Evolutionary conservation across 2,888 invertebrate species (phyloP).

Genomic region (Dryobota labecula): DNA sequence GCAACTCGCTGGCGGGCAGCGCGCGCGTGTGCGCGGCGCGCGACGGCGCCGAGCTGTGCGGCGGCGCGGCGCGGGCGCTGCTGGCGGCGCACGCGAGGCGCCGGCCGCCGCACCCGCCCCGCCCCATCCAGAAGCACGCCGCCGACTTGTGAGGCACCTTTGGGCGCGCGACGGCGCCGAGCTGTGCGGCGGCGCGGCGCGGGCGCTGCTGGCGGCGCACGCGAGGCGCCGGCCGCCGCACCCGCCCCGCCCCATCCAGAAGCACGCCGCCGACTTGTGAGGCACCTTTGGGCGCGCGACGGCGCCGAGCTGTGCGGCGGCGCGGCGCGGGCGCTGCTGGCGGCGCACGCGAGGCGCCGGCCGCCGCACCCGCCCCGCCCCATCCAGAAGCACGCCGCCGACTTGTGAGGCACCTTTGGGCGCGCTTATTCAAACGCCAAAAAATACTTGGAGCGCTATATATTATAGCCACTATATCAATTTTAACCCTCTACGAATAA

Average conservation of each 20-base stretch:
- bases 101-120: slow-evolving; percentile 50
- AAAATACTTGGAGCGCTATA: not conserved
- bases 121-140: slow-evolving; percentile 71
- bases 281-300: slow-evolving; percentile 87
- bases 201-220: slow-evolving; percentile 76
- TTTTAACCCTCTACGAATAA: not conserved
- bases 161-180: slow-evolving; percentile 91
- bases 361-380: slow-evolving; percentile 54
- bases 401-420: slow-evolving; percentile 62
- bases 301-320: slow-evolving; percentile 88
- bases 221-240: slow-evolving; percentile 59
- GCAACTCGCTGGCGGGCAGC: slow-evolving; percentile 90
- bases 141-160: slow-evolving; percentile 35
- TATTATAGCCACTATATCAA: not conserved
- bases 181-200: slow-evolving; percentile 77
- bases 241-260: slow-evolving; percentile 68
- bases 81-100: slow-evolving; percentile 69
- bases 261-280: slow-evolving; percentile 58
- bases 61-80: slow-evolving; percentile 76
- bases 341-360: slow-evolving; percentile 67
- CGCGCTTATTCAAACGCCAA: slow-evolving; percentile 71
- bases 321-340: slow-evolving; percentile 78
- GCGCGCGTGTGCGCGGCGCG: slow-evolving; percentile 89
- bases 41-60: slow-evolving; percentile 91
- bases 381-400: slow-evolving; percentile 69